Evolutionary conservation across 2,888 invertebrate species (phyloP).

Genomic region (Nomada goodeniana): DNA sequence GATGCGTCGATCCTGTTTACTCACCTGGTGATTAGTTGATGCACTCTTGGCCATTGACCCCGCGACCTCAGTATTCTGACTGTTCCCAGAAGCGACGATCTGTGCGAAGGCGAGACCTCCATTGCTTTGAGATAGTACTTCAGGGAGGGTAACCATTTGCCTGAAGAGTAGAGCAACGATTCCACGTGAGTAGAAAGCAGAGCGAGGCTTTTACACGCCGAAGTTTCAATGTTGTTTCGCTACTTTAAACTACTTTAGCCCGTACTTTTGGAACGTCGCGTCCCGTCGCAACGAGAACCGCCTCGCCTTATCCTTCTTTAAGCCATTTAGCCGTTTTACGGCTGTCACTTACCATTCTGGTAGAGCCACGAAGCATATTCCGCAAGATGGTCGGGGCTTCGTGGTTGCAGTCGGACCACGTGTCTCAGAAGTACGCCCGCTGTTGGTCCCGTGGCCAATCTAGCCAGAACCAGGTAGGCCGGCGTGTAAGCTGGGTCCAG

Average conservation of each 20-base stretch:
- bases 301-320: conserved; percentile 33
- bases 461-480: conserved; percentile 89
- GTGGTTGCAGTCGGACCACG: conserved; percentile 88
- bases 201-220: conserved; percentile 21
- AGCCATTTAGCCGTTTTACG: conserved; percentile 29
- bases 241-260: conserved; percentile 52
- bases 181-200: conserved; percentile 42
- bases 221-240: conserved; percentile 44
- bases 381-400: conserved; percentile 89
- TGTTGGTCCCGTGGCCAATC: conserved; percentile 86
- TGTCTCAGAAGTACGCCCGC: conserved; percentile 87
- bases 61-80: conserved; percentile 87
- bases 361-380: conserved; percentile 90
- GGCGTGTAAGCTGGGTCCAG: conserved; percentile 89
- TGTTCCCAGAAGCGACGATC: conserved; percentile 87
- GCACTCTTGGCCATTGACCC: conserved; percentile 88
- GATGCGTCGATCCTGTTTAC: neutral
- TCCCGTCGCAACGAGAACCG: conserved; percentile 29
- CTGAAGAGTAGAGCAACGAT: conserved; percentile 81
- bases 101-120: conserved; percentile 85
- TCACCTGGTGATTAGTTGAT: conserved; percentile 89
- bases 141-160: conserved; percentile 85
- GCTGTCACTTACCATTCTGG: conserved; percentile 86
- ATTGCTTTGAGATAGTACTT: conserved; percentile 86
- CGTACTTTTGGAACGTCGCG: conserved; percentile 24